A percentile compares a stretch with the other conserved stretches of the same genome.
These are phyloP conservation scores for Clusia tigrina DNA, from an alignment of 2,888 invertebrate genomes.

Conservation along the genomic window DNA sequence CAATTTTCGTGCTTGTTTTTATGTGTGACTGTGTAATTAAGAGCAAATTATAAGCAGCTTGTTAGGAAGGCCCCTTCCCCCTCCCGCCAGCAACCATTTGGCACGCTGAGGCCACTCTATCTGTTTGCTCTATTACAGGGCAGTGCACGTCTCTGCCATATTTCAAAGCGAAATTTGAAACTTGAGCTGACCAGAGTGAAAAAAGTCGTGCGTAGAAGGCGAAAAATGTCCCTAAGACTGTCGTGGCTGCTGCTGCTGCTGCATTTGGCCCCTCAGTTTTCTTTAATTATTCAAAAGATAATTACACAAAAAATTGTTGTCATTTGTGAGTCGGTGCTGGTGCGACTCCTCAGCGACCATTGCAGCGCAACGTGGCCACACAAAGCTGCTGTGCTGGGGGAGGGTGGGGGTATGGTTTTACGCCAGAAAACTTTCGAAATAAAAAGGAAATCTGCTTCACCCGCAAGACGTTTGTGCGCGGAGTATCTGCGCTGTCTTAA, in stretches of 20 bases:
- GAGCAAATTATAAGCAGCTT: constrained; percentile 8
- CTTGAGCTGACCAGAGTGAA: constrained; percentile 10
- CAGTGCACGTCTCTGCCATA: constrained; percentile 14
- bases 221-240: background rate
- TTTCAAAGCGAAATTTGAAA: constrained; percentile 8
- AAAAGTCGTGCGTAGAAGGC: background rate
- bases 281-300: constrained; percentile 61
- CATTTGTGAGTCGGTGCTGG: constrained; percentile 46
- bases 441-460: background rate
- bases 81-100: background rate
- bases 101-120: background rate
- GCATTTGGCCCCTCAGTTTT: constrained; percentile 32
- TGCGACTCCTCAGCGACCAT: no score
- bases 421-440: constrained; percentile 9
- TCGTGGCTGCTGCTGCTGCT: background rate
- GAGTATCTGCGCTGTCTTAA: no score
- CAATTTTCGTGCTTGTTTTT: constrained; percentile 3
- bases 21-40: constrained; percentile 10
- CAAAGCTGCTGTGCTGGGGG: no score
- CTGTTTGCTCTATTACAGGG: background rate
- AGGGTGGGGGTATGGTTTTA: background rate
- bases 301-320: constrained; percentile 50
- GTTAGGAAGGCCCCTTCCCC: background rate
- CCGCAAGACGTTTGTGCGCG: background rate
- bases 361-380: no score